These are phyloP conservation scores for Grapholita molesta DNA, from an alignment of 1,140 invertebrate species.

Conservation along the genomic window DNA sequence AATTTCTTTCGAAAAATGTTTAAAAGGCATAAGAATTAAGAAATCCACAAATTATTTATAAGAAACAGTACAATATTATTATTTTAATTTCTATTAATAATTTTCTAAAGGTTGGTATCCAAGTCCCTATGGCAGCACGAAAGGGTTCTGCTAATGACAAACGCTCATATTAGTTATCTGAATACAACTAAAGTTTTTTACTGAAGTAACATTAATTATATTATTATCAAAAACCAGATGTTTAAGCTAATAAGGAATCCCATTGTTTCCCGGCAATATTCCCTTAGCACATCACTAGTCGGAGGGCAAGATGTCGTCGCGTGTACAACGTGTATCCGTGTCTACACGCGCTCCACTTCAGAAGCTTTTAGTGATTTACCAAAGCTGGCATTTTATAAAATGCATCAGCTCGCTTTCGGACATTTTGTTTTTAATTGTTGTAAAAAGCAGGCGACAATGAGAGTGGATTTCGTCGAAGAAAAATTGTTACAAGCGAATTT, in stretches of 20 bases:
- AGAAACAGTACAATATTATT: too few relatives aligned
- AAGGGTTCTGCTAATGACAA: too few relatives aligned
- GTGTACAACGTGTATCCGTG: background rate
- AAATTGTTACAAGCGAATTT: background rate
- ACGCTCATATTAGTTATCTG: too few relatives aligned
- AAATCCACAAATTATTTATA: too few relatives aligned
- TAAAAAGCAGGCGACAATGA: background rate
- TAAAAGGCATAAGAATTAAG: too few relatives aligned
- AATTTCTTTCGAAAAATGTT: too few relatives aligned
- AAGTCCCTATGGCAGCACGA: too few relatives aligned
- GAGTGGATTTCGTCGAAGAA: background rate
- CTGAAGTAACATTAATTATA: background rate
- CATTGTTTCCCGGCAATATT: background rate
- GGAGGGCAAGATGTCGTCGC: background rate
- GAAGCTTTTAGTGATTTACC: background rate
- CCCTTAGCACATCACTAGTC: background rate
- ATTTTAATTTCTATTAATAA: too few relatives aligned
- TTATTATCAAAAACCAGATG: background rate
- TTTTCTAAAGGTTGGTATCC: too few relatives aligned
- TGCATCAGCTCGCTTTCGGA: background rate
- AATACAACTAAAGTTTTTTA: too few relatives aligned
- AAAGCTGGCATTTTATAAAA: background rate
- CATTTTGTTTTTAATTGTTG: background rate
- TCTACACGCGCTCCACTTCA: background rate
- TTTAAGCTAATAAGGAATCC: background rate